phyloP scores from a whole-genome alignment of 1,140 invertebrate species.

The Notospermus geniculatus region DNA sequence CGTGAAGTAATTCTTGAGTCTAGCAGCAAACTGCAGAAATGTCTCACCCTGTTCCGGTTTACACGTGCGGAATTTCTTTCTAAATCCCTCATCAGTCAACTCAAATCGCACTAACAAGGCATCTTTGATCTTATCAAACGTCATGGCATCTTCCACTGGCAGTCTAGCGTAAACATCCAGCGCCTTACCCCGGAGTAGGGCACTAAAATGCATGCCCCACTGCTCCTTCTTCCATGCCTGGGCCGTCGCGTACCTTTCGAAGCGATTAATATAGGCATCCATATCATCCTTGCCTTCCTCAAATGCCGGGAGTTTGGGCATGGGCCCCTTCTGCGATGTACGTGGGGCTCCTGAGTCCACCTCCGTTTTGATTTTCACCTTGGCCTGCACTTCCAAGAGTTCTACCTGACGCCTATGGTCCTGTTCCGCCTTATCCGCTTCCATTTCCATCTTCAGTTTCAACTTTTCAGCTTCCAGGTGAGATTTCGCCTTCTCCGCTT shows the following conservation, averaged over 20 bases:
- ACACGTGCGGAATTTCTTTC: neutral
- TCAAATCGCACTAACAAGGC: no score
- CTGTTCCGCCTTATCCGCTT: no score
- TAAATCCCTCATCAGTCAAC: neutral
- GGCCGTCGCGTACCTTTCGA: neutral
- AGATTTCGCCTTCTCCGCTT: no score
- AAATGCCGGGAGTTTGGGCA: constrained; percentile 6
- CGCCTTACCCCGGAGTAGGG: neutral
- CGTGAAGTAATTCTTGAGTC: neutral
- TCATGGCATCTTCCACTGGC: no score
- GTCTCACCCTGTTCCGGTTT: neutral
- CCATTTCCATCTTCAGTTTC: no score
- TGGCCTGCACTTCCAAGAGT: no score
- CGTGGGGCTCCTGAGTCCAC: no score
- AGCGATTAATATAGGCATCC: neutral
- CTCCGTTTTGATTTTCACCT: no score
- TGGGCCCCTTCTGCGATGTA: neutral
- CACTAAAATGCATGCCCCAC: constrained; percentile 11
- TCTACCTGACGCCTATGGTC: no score
- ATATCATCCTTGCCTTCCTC: neutral
- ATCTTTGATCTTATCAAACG: no score
- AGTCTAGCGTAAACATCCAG: no score
- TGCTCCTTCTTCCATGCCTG: neutral
- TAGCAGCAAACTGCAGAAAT: neutral
- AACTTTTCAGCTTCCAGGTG: no score